A percentile compares a stretch with the other conserved stretches of the same genome.
Conservation (phyloP, 2,888 invertebrate species). For the Nephrotoma appendiculata region DNA sequence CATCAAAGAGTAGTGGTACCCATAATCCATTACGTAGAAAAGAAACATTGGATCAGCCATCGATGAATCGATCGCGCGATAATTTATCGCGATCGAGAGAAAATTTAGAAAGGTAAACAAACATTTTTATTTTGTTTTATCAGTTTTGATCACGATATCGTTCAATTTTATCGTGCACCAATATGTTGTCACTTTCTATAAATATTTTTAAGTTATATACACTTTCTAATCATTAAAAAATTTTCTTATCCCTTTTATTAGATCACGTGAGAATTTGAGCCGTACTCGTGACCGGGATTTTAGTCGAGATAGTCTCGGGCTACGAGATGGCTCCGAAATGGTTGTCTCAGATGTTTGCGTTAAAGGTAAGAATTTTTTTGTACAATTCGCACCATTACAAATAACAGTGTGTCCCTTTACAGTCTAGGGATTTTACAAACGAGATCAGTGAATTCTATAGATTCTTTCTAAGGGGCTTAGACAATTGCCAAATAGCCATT, state of each 20-base stretch:
- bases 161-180: neutral
- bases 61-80: constrained; percentile 29
- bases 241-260: constrained; percentile 9
- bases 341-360: constrained; percentile 50
- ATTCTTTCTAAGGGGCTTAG: too few species aligned
- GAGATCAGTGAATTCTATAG: too few species aligned
- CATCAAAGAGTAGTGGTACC: constrained; percentile 37
- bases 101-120: constrained; percentile 27
- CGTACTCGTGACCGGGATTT: constrained; percentile 30
- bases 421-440: too few species aligned
- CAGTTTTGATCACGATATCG: neutral
- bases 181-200: neutral
- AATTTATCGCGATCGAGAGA: constrained; percentile 32
- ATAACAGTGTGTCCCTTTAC: neutral
- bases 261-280: constrained; percentile 27
- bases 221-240: neutral
- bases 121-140: neutral
- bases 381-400: neutral
- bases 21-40: constrained; percentile 49
- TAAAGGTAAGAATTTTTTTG: constrained; percentile 22
- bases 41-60: constrained; percentile 55
- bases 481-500: too few species aligned
- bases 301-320: constrained; percentile 26
- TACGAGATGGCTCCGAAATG: constrained; percentile 61
- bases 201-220: neutral